Percentiles rank a stretch among this genome's conserved stretches.
Evolutionary conservation across 2,888 invertebrate genomes (phyloP).

Genomic region (Amorpha juglandis): DNA sequence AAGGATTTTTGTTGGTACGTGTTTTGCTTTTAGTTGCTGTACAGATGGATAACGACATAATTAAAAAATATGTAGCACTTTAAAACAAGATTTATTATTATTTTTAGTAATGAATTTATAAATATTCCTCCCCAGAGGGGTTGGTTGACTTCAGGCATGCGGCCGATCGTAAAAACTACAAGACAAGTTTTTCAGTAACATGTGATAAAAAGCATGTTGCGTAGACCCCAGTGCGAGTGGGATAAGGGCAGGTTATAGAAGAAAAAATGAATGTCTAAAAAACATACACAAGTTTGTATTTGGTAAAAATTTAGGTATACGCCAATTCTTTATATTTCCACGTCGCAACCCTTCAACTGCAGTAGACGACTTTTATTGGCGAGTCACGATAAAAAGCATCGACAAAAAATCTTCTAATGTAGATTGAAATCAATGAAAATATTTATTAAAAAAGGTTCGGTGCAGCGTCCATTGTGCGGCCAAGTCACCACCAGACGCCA

Average conservation of each 20-base stretch:
- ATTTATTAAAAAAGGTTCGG: constrained; percentile 33
- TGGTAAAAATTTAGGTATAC: not conserved
- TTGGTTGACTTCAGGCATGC: too few relatives aligned
- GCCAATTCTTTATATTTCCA: not conserved
- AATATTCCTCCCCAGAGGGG: too few relatives aligned
- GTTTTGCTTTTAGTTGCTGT: not conserved
- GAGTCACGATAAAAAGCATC: not conserved
- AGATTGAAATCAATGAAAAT: constrained; percentile 26
- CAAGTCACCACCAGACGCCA: constrained; percentile 74
- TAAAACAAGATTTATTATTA: not conserved
- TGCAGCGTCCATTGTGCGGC: constrained; percentile 55
- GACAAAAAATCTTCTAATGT: constrained; percentile 29
- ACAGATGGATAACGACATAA: not conserved
- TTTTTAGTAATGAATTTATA: too few relatives aligned
- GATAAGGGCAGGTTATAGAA: too few relatives aligned
- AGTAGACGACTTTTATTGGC: not conserved
- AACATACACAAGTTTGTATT: not conserved
- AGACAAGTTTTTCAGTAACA: too few relatives aligned
- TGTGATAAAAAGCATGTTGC: too few relatives aligned
- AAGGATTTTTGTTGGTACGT: constrained; percentile 16
- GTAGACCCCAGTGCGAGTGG: too few relatives aligned
- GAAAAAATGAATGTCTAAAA: too few relatives aligned
- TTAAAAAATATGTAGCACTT: not conserved
- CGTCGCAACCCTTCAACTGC: not conserved
- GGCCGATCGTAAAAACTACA: too few relatives aligned